Evolutionary conservation across 2,797 vertebrate species (phyloP).

Genomic region (Catostomus latipinnis): DNA sequence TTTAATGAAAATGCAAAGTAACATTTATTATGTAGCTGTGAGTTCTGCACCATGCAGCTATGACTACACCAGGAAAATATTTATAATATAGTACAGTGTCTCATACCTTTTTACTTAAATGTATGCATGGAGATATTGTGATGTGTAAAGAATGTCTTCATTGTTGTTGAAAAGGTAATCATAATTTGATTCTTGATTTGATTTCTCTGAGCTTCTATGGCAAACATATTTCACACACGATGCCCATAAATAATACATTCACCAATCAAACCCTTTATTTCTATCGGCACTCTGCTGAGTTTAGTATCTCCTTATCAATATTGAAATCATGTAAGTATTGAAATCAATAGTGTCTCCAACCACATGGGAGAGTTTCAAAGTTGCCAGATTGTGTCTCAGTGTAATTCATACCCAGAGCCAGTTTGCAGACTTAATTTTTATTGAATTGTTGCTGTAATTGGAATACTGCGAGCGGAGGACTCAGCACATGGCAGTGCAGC

Average conservation of each 20-base stretch:
- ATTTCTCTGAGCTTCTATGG: not conserved
- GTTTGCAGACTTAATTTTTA: slow-evolving; percentile 50
- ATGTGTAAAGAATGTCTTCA: no score
- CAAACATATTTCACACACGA: not conserved
- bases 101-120: no score
- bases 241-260: slow-evolving; percentile 6
- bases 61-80: no score
- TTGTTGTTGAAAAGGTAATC: not conserved
- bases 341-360: slow-evolving; percentile 75
- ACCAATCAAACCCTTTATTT: not conserved
- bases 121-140: no score
- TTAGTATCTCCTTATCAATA: slow-evolving; percentile 79
- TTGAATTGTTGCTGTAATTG: slow-evolving; percentile 78
- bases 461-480: slow-evolving; percentile 72
- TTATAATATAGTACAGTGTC: no score
- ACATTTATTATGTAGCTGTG: no score
- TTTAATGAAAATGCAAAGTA: no score
- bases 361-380: slow-evolving; percentile 77
- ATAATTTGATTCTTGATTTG: not conserved
- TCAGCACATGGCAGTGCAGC: slow-evolving; percentile 44
- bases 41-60: no score
- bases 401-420: slow-evolving; percentile 68
- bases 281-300: slow-evolving; percentile 70
- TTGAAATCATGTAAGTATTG: slow-evolving; percentile 79
- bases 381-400: slow-evolving; percentile 69